These are phyloP conservation scores for Oedothorax gibbosus DNA, from an alignment of 1,140 invertebrate species.

Conservation along the genomic window DNA sequence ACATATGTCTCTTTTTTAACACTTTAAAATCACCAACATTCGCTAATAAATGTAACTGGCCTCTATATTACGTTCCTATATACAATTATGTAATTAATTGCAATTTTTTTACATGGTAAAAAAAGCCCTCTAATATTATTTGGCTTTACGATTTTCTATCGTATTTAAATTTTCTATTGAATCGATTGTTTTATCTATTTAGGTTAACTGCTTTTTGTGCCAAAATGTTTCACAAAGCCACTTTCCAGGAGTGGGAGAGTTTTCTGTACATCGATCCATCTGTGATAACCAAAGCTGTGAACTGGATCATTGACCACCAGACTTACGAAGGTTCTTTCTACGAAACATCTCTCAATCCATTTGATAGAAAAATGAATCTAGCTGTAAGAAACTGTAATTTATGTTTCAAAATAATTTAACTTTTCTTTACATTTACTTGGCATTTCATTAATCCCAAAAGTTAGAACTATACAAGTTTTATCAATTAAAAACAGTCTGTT, in stretches of 20 bases:
- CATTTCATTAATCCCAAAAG: too few relatives aligned
- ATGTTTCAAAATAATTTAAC: too few relatives aligned
- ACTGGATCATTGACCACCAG: constrained; percentile 85
- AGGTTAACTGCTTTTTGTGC: constrained; percentile 88
- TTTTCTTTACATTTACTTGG: too few relatives aligned
- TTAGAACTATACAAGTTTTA: too few relatives aligned
- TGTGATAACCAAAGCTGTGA: constrained; percentile 82
- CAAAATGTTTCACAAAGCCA: constrained; percentile 86
- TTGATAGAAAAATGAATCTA: constrained; percentile 86
- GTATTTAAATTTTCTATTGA: not conserved
- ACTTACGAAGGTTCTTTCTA: constrained; percentile 84
- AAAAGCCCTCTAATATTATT: not conserved
- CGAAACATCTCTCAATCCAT: constrained; percentile 80
- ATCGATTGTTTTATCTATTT: not conserved
- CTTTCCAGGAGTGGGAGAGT: constrained; percentile 90
- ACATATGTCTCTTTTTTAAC: too few relatives aligned
- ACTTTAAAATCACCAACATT: too few relatives aligned
- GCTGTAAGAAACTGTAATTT: constrained; percentile 70
- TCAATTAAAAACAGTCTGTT: too few relatives aligned
- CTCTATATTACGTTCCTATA: too few relatives aligned
- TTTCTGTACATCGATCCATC: constrained; percentile 88
- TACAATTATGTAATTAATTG: too few relatives aligned
- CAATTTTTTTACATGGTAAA: not conserved
- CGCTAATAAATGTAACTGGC: too few relatives aligned
- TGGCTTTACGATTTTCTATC: not conserved